Evolutionary conservation across 35 echinoderm and acorn worm genomes (phyloP).

Genomic region (Amphiura filiformis): DNA sequence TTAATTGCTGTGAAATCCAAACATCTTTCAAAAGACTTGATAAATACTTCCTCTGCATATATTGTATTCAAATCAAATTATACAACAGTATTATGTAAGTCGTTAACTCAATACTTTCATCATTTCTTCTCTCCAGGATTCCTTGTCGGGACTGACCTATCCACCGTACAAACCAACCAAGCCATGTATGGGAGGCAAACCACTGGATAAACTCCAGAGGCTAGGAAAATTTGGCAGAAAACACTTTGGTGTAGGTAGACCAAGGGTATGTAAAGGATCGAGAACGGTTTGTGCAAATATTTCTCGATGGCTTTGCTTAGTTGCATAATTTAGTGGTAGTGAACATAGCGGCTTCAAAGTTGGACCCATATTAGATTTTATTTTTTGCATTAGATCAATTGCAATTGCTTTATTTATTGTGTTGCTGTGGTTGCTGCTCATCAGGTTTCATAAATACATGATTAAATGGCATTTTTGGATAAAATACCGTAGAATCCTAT

Average conservation of each 20-base stretch:
- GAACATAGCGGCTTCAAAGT: not conserved
- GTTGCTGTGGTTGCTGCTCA: too few relatives aligned
- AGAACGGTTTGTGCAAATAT: not conserved
- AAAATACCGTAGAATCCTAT: too few relatives aligned
- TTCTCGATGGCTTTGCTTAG: not conserved
- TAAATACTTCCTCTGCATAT: too few relatives aligned
- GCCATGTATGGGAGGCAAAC: slow-evolving; percentile 66
- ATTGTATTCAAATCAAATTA: too few relatives aligned
- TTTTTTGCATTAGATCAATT: not conserved
- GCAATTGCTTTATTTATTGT: not conserved
- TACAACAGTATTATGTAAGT: too few relatives aligned
- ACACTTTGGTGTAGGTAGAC: slow-evolving; percentile 72
- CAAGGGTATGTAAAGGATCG: slow-evolving; percentile 64
- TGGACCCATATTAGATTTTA: not conserved
- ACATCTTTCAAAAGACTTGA: too few relatives aligned
- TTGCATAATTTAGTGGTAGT: not conserved
- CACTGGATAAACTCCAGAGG: slow-evolving; percentile 79
- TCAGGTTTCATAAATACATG: too few relatives aligned
- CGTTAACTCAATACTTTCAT: too few relatives aligned
- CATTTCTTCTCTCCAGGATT: slow-evolving; percentile 16
- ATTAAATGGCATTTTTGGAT: too few relatives aligned
- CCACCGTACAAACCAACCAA: slow-evolving; percentile 5
- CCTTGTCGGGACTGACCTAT: slow-evolving; percentile 17
- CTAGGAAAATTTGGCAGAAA: slow-evolving; percentile 70
- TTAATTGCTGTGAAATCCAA: too few relatives aligned